These are phyloP conservation scores for Semicossyphus pulcher DNA, from an alignment of 2,113 vertebrate genomes.

Conservation along the genomic window DNA sequence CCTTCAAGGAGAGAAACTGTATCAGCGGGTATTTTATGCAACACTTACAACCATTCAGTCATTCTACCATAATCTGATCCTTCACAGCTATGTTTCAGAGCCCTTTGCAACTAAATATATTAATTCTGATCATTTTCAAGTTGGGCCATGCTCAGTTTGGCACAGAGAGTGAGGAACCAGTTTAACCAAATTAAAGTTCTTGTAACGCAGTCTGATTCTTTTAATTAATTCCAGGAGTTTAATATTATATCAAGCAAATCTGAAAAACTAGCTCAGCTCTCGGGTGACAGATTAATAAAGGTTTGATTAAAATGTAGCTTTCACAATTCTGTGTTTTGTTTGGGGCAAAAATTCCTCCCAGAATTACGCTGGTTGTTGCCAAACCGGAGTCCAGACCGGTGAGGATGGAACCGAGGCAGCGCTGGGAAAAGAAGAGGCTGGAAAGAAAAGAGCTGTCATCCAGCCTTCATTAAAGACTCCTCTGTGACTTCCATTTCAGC, in stretches of 20 bases:
- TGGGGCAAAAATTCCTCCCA: slow-evolving; percentile 35
- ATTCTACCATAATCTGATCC: neutral
- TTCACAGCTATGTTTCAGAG: slow-evolving; percentile 5
- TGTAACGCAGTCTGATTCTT: slow-evolving; percentile 42
- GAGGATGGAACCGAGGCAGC: slow-evolving; percentile 23
- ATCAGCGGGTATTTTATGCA: slow-evolving; percentile 29
- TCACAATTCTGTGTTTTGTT: slow-evolving; percentile 50
- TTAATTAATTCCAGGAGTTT: slow-evolving; percentile 55
- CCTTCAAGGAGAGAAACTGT: slow-evolving; percentile 57
- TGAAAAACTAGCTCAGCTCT: slow-evolving; percentile 50
- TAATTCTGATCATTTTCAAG: slow-evolving; percentile 29
- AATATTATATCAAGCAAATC: slow-evolving; percentile 45
- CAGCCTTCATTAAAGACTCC: slow-evolving; percentile 35
- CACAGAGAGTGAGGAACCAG: slow-evolving; percentile 28
- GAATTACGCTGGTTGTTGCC: slow-evolving; percentile 35
- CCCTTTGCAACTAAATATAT: slow-evolving; percentile 32
- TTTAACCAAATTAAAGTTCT: slow-evolving; percentile 52
- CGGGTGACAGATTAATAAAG: slow-evolving; percentile 61
- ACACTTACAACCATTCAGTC: slow-evolving; percentile 9
- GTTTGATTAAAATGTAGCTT: slow-evolving; percentile 57
- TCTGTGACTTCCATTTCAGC: slow-evolving; percentile 42
- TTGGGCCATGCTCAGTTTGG: slow-evolving; percentile 4
- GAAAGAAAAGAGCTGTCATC: slow-evolving; percentile 58
- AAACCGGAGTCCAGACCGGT: slow-evolving; percentile 5
- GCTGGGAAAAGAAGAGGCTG: slow-evolving; percentile 35